These are phyloP conservation scores for Dryococelus australis DNA, from an alignment of 2,888 invertebrate genomes.

Conservation along the genomic window DNA sequence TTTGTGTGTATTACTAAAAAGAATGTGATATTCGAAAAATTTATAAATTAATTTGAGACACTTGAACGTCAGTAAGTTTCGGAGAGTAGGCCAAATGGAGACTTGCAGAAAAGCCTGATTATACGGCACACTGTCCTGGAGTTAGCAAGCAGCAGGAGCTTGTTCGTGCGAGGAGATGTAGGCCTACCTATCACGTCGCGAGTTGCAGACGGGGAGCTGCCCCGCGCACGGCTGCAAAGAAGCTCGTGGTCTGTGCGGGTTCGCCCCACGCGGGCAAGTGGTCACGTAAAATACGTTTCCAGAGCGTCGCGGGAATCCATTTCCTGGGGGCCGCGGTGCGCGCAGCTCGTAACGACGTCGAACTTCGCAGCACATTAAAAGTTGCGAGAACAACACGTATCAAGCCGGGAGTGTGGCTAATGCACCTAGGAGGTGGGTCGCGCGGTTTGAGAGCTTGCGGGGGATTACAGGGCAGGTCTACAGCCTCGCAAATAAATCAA, in stretches of 20 bases:
- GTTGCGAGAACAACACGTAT: neutral
- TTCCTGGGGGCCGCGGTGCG: neutral
- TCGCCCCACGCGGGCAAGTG: neutral
- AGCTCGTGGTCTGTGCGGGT: neutral
- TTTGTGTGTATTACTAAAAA: no score
- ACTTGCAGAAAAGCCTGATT: no score
- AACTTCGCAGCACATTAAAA: constrained; percentile 1
- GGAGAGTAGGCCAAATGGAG: no score
- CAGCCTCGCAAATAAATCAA: neutral
- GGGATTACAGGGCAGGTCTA: neutral
- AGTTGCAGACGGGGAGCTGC: no score
- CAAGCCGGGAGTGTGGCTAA: neutral
- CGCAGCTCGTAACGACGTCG: neutral
- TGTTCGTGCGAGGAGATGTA: no score
- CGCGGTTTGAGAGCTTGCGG: neutral
- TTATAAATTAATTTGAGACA: no score
- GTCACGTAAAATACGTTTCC: no score
- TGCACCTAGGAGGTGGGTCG: neutral
- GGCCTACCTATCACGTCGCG: no score
- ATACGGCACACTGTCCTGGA: no score
- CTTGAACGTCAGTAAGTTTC: no score
- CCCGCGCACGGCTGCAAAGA: neutral
- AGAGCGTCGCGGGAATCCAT: neutral
- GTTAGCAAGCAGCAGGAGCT: no score
- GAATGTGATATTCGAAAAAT: no score